A percentile compares a stretch with the other conserved stretches of the same genome.
Conservation (phyloP, 1,140 invertebrate species). For the Drosophila nikananu region DNA sequence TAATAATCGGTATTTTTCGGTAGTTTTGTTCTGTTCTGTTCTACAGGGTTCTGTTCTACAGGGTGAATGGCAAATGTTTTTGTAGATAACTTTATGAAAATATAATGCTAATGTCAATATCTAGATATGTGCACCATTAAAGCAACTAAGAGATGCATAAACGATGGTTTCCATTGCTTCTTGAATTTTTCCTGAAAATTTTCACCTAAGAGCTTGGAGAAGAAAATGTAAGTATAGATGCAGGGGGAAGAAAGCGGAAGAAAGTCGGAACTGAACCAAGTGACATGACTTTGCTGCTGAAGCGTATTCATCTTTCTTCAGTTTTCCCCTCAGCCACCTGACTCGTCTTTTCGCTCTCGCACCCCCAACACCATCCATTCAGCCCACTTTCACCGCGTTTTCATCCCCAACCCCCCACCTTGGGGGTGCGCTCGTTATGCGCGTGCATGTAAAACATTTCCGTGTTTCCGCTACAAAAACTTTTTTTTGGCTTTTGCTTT, state of each 20-base stretch:
- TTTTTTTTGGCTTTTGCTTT: conserved; percentile 75
- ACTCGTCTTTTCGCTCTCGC: conserved; percentile 14
- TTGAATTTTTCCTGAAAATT: conserved; percentile 12
- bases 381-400: conserved; percentile 1
- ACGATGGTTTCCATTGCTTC: conserved; percentile 32
- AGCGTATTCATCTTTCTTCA: conserved; percentile 42
- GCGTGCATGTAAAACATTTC: conserved; percentile 81
- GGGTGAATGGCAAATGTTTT: too few relatives aligned
- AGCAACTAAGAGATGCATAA: conserved; percentile 25
- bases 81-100: too few relatives aligned
- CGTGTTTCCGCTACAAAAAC: conserved; percentile 78
- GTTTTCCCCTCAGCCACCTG: conserved; percentile 6
- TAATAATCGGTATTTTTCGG: too few relatives aligned
- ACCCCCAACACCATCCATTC: too few relatives aligned
- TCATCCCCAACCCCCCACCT: neutral
- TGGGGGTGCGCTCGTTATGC: conserved; percentile 28
- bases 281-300: conserved; percentile 47
- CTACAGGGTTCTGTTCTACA: too few relatives aligned
- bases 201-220: conserved; percentile 9
- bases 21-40: too few relatives aligned
- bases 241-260: neutral
- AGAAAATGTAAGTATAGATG: neutral
- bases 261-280: conserved; percentile 6
- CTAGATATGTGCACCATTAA: too few relatives aligned
- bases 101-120: too few relatives aligned